Evolutionary conservation across 2,888 invertebrate genomes (phyloP).

Genomic region (Smittia sp.): DNA sequence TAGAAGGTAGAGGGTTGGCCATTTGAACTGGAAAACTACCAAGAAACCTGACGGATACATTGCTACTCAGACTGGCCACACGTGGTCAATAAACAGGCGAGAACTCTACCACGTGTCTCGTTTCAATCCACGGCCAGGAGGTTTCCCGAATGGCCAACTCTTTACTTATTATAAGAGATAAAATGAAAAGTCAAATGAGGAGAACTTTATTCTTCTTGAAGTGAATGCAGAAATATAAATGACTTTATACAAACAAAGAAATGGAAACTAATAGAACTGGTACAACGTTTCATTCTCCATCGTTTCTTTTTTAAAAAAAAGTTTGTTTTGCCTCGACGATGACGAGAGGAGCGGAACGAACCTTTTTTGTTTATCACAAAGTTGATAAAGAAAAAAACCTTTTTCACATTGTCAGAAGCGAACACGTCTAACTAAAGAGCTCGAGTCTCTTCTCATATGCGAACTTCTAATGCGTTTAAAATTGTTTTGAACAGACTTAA

Average conservation of each 20-base stretch:
- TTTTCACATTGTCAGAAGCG: background rate
- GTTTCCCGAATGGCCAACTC: too few relatives aligned
- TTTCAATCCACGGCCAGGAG: too few relatives aligned
- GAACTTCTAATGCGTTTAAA: background rate
- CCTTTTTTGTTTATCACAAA: constrained; percentile 4
- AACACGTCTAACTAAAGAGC: background rate
- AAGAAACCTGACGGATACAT: too few relatives aligned
- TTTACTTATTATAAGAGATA: too few relatives aligned
- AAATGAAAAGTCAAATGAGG: background rate
- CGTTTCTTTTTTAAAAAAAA: background rate
- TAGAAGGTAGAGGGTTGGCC: background rate
- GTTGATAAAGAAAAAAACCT: constrained; percentile 2
- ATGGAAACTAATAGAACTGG: constrained; percentile 10
- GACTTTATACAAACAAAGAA: background rate
- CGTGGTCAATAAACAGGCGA: too few relatives aligned
- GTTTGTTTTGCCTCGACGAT: background rate
- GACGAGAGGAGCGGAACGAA: background rate
- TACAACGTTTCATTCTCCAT: constrained; percentile 5
- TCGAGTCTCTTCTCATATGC: background rate
- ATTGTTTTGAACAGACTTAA: constrained; percentile 5
- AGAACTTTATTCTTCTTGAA: background rate
- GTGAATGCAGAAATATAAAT: constrained; percentile 14
- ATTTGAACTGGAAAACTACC: too few relatives aligned
- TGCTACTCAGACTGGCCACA: too few relatives aligned
- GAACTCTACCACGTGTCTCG: too few relatives aligned